Conservation (phyloP, 2,888 invertebrate species). For the Dastarcus helophoroides region DNA sequence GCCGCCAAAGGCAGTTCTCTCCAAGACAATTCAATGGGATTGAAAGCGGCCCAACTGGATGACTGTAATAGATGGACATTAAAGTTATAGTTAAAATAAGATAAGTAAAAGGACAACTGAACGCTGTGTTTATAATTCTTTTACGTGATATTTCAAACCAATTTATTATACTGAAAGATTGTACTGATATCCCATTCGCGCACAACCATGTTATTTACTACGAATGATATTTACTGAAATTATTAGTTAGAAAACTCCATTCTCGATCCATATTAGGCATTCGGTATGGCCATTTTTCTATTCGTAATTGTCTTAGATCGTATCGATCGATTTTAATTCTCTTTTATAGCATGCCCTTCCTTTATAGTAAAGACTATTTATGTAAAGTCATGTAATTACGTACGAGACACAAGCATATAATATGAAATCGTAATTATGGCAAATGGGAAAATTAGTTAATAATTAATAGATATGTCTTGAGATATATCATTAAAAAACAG, state of each 20-base stretch:
- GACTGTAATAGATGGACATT: slow-evolving; percentile 31
- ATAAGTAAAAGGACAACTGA: slow-evolving; percentile 39
- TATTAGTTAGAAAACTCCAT: slow-evolving; percentile 23
- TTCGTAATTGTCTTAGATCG: slow-evolving; percentile 7
- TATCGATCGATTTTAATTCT: too few species aligned
- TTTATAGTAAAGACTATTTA: too few species aligned
- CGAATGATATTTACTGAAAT: slow-evolving; percentile 31
- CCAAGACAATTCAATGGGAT: slow-evolving; percentile 6
- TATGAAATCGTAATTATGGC: too few species aligned
- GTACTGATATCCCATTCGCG: slow-evolving; percentile 17
- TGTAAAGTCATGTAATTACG: too few species aligned
- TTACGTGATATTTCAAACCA: slow-evolving; percentile 39
- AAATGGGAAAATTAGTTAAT: too few species aligned
- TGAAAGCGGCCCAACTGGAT: slow-evolving; percentile 17
- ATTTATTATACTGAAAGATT: slow-evolving; percentile 34
- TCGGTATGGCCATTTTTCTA: slow-evolving; percentile 13
- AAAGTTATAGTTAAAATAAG: slow-evolving; percentile 37
- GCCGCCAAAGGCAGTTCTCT: slow-evolving; percentile 16
- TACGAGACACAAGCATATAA: too few species aligned
- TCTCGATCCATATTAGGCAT: slow-evolving; percentile 14
- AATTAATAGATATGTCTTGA: too few species aligned
- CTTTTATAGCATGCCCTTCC: too few species aligned
- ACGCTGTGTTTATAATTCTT: slow-evolving; percentile 37
- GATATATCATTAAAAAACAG: too few species aligned
- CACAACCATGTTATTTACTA: slow-evolving; percentile 26